Evolutionary conservation across 2,888 invertebrate species (phyloP).

Genomic region (Oscheius onirici): DNA sequence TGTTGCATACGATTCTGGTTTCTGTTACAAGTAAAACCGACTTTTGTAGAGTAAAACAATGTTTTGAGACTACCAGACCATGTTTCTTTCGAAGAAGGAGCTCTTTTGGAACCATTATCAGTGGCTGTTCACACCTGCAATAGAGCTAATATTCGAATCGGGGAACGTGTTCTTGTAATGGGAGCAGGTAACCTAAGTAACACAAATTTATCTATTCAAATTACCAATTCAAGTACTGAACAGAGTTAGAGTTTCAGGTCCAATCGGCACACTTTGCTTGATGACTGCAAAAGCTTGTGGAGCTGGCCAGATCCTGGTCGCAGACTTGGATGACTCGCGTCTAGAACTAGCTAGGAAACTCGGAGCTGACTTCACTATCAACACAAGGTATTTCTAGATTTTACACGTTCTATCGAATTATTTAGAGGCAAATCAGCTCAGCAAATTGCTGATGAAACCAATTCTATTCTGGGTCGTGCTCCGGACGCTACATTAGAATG

Average conservation of each 20-base stretch:
- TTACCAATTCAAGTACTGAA: no score
- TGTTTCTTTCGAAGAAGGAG: constrained; percentile 90
- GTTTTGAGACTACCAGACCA: constrained; percentile 83
- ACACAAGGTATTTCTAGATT: constrained; percentile 62
- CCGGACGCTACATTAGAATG: constrained; percentile 56
- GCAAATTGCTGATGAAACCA: constrained; percentile 35
- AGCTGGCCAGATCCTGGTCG: constrained; percentile 82
- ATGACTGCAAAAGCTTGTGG: constrained; percentile 87
- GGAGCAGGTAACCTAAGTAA: constrained; percentile 71
- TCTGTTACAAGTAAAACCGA: constrained; percentile 74
- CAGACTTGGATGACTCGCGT: constrained; percentile 81
- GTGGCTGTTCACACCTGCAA: constrained; percentile 93
- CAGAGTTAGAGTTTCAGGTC: no score
- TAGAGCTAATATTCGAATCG: constrained; percentile 80
- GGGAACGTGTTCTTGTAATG: constrained; percentile 73
- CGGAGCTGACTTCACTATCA: constrained; percentile 82
- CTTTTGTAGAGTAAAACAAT: not conserved
- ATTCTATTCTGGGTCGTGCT: constrained; percentile 34
- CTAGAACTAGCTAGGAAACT: constrained; percentile 82
- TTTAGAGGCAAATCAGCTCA: constrained; percentile 40
- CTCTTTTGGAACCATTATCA: constrained; percentile 88
- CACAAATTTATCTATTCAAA: no score
- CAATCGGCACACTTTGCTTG: constrained; percentile 86
- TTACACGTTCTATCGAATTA: no score
- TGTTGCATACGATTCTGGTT: constrained; percentile 83